These are phyloP conservation scores for Ploceus nigricollis DNA, from an alignment of 2,113 vertebrate genomes.

Conservation along the genomic window DNA sequence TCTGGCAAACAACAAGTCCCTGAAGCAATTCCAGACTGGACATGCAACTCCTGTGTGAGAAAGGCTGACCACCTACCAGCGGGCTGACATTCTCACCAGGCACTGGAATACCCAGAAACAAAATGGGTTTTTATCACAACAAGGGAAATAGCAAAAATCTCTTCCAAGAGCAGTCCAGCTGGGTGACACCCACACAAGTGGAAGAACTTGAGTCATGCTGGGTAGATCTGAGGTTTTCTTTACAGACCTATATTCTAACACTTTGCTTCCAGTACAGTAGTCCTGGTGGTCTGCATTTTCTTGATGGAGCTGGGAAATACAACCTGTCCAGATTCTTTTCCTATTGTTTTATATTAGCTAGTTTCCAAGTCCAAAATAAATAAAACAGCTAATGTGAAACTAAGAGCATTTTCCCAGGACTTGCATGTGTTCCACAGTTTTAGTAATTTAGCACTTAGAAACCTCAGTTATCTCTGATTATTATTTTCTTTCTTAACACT, in stretches of 20 bases:
- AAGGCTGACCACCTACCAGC: background rate
- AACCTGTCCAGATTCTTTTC: slow-evolving; percentile 31
- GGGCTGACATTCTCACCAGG: background rate
- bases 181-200: slow-evolving; percentile 37
- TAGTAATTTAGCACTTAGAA: slow-evolving; percentile 35
- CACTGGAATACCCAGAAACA: background rate
- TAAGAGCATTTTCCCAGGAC: slow-evolving; percentile 37
- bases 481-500: slow-evolving; percentile 36
- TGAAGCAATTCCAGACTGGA: background rate
- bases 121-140: background rate
- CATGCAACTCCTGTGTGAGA: background rate
- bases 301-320: slow-evolving; percentile 40
- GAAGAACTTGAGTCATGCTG: slow-evolving; percentile 28
- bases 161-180: slow-evolving; percentile 18
- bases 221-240: background rate
- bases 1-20: background rate
- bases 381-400: slow-evolving; percentile 51
- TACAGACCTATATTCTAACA: background rate
- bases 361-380: slow-evolving; percentile 58
- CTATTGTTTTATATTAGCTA: slow-evolving; percentile 41
- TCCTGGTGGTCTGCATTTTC: slow-evolving; percentile 38
- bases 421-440: background rate
- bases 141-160: slow-evolving; percentile 14
- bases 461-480: background rate
- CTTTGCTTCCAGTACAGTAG: slow-evolving; percentile 29